These are phyloP conservation scores for Bettongia penicillata DNA, from an alignment of 2,113 vertebrate genomes.

Conservation along the genomic window DNA sequence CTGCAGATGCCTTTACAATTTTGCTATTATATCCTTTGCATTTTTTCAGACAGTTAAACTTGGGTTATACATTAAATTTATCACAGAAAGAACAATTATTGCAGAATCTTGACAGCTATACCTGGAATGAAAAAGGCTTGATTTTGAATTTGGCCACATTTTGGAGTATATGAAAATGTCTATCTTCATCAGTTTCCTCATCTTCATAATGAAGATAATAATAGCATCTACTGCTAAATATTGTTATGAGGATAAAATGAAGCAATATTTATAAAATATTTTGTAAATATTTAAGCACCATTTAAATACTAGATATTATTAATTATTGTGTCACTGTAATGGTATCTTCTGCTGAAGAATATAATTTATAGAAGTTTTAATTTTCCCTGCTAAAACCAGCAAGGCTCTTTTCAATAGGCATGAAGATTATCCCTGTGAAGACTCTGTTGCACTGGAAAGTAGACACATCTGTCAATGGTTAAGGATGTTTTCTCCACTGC, in stretches of 20 bases:
- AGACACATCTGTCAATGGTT: too few species aligned
- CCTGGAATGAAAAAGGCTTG: background rate
- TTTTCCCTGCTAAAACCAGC: background rate
- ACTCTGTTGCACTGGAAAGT: too few species aligned
- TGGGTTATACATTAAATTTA: background rate
- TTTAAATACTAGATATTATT: background rate
- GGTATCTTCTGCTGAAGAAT: background rate
- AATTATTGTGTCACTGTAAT: background rate
- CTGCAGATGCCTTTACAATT: background rate
- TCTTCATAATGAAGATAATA: background rate
- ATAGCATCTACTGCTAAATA: background rate
- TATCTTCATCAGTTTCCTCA: background rate
- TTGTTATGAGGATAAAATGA: background rate
- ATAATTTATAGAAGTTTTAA: background rate
- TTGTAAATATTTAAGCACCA: background rate
- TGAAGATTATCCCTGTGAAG: too few species aligned
- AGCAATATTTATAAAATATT: background rate
- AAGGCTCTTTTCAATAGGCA: background rate
- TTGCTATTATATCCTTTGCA: background rate
- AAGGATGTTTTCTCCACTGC: too few species aligned
- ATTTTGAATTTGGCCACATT: background rate
- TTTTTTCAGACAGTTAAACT: background rate
- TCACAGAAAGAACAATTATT: too few species aligned
- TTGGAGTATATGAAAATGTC: background rate
- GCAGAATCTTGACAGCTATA: background rate